A percentile compares a stretch with the other conserved stretches of the same genome.
These are phyloP conservation scores for Cactoblastis cactorum DNA, from an alignment of 2,888 invertebrate species.

Conservation along the genomic window DNA sequence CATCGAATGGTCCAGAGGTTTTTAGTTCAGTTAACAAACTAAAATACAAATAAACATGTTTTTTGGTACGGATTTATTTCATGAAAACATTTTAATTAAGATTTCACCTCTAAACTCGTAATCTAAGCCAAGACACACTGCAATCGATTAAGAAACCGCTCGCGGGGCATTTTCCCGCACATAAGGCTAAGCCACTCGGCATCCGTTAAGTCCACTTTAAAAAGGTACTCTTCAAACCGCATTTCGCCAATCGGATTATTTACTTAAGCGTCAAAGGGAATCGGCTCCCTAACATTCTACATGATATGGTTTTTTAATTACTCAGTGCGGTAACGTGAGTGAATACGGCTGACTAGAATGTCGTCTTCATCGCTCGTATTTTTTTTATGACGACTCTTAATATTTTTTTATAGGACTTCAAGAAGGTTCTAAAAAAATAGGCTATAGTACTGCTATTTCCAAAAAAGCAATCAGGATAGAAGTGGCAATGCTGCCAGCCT, in stretches of 20 bases:
- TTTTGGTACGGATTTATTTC: no score
- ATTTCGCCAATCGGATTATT: constrained; percentile 47
- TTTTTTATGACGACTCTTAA: no score
- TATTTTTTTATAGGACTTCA: no score
- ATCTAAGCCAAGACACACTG: not conserved
- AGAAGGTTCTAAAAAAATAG: no score
- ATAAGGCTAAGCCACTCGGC: constrained; percentile 29
- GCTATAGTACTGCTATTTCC: no score
- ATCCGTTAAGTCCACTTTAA: constrained; percentile 49
- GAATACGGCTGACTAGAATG: not conserved
- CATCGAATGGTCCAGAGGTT: no score
- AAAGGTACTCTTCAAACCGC: constrained; percentile 40
- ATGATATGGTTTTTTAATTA: constrained; percentile 68
- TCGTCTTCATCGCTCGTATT: not conserved
- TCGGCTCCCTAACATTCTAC: constrained; percentile 19
- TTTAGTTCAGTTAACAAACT: no score
- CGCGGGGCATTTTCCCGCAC: not conserved
- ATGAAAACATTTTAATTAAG: no score
- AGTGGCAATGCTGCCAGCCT: no score
- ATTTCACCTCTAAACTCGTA: not conserved
- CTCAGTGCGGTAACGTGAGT: constrained; percentile 21
- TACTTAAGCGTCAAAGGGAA: constrained; percentile 32
- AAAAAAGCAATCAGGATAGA: no score
- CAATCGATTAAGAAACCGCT: constrained; percentile 1
- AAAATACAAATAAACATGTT: no score